These are phyloP conservation scores for Sarcophaga carnaria DNA, from an alignment of 2,888 invertebrate genomes.

Conservation along the genomic window DNA sequence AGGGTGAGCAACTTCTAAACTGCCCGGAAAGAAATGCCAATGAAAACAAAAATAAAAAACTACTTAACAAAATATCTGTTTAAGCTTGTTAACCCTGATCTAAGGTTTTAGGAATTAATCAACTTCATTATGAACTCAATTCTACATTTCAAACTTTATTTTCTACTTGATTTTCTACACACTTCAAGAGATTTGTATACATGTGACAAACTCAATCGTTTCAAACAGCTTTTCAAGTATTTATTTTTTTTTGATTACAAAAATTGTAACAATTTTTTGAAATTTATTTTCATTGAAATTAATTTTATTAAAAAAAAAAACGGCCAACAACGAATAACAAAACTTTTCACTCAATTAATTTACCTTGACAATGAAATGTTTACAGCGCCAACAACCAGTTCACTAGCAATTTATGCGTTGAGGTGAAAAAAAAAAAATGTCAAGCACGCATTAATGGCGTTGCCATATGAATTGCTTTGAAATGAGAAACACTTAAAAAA, in stretches of 20 bases:
- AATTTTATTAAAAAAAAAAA: constrained; percentile 29
- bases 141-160: constrained; percentile 13
- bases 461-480: constrained; percentile 53
- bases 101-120: constrained; percentile 50
- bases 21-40: no score
- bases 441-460: constrained; percentile 61
- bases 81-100: constrained; percentile 34
- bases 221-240: constrained; percentile 28
- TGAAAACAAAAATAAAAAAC: no score
- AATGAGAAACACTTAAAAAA: constrained; percentile 28
- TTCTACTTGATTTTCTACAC: constrained; percentile 9
- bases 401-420: constrained; percentile 50
- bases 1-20: no score
- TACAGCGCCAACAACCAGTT: constrained; percentile 50
- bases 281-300: constrained; percentile 34
- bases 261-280: constrained; percentile 32
- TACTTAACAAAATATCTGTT: background rate
- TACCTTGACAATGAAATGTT: constrained; percentile 65
- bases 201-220: constrained; percentile 14
- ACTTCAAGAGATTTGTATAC: background rate
- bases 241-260: constrained; percentile 9
- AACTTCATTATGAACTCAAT: constrained; percentile 20
- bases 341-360: constrained; percentile 55
- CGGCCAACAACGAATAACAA: background rate
- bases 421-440: constrained; percentile 56